These are phyloP conservation scores for Perca schrenkii DNA, from an alignment of 2,113 vertebrate species.

Conservation along the genomic window DNA sequence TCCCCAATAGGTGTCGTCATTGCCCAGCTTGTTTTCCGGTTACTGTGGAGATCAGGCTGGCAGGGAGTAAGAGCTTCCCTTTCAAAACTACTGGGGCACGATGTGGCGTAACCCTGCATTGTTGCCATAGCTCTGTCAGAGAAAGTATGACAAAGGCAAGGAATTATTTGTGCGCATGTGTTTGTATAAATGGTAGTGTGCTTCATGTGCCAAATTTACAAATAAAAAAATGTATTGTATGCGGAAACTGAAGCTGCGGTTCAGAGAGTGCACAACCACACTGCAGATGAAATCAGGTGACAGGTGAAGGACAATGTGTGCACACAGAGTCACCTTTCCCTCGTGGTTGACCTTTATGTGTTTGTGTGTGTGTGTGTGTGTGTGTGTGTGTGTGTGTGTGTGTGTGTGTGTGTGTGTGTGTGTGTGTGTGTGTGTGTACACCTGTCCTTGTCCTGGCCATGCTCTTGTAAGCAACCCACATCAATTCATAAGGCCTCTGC, in stretches of 20 bases:
- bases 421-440: not conserved
- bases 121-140: conserved; percentile 35
- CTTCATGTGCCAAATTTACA: not conserved
- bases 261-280: not conserved
- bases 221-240: conserved; percentile 19
- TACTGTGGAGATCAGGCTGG: not conserved
- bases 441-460: conserved; percentile 63
- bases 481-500: conserved; percentile 75
- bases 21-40: conserved; percentile 58
- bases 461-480: conserved; percentile 69
- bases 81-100: conserved; percentile 32
- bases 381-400: no score
- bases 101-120: conserved; percentile 37
- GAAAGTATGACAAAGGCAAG: conserved; percentile 19
- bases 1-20: conserved; percentile 78
- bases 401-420: no score
- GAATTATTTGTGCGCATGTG: not conserved
- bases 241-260: not conserved
- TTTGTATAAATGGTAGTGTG: not conserved
- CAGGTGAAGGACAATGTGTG: conserved; percentile 62
- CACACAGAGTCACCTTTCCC: conserved; percentile 43
- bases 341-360: conserved; percentile 13
- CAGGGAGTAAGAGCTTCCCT: not conserved
- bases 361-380: not conserved
- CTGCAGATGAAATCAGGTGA: conserved; percentile 41